phyloP scores from a whole-genome alignment of 1,140 invertebrate species.

The Heliconius himera region DNA sequence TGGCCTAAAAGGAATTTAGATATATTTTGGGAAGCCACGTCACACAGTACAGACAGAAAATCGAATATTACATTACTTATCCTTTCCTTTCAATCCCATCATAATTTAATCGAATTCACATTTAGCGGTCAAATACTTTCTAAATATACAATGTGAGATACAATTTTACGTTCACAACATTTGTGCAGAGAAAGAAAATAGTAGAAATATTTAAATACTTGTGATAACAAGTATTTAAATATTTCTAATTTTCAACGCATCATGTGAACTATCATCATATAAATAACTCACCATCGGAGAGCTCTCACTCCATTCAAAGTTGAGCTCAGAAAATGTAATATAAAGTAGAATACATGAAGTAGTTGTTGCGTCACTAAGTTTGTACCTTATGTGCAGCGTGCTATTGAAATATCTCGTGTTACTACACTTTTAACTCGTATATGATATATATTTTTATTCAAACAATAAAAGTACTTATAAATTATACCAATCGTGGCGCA shows the following conservation, averaged over 20 bases:
- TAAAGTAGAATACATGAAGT: slow-evolving; percentile 38
- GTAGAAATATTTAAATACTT: too few relatives aligned
- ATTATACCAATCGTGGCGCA: too few relatives aligned
- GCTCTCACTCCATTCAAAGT: slow-evolving; percentile 44
- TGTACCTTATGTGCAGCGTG: slow-evolving; percentile 15
- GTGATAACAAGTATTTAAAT: not conserved
- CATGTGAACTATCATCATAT: slow-evolving; percentile 37
- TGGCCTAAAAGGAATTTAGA: too few relatives aligned
- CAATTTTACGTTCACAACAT: not conserved
- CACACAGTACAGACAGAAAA: too few relatives aligned
- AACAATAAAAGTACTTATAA: too few relatives aligned
- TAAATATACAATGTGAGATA: too few relatives aligned
- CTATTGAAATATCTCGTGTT: slow-evolving; percentile 11
- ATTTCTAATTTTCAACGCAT: slow-evolving; percentile 30
- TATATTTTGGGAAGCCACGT: too few relatives aligned
- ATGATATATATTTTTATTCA: not conserved
- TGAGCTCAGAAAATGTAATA: slow-evolving; percentile 40
- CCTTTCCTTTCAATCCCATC: too few relatives aligned
- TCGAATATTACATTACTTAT: too few relatives aligned
- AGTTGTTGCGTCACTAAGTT: slow-evolving; percentile 37
- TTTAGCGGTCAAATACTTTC: too few relatives aligned
- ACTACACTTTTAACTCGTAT: slow-evolving; percentile 11
- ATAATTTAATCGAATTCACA: too few relatives aligned
- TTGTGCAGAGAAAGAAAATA: too few relatives aligned
- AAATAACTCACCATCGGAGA: slow-evolving; percentile 39